Evolutionary conservation across 2,797 vertebrate species (phyloP).

Genomic region (Danionella dracula): DNA sequence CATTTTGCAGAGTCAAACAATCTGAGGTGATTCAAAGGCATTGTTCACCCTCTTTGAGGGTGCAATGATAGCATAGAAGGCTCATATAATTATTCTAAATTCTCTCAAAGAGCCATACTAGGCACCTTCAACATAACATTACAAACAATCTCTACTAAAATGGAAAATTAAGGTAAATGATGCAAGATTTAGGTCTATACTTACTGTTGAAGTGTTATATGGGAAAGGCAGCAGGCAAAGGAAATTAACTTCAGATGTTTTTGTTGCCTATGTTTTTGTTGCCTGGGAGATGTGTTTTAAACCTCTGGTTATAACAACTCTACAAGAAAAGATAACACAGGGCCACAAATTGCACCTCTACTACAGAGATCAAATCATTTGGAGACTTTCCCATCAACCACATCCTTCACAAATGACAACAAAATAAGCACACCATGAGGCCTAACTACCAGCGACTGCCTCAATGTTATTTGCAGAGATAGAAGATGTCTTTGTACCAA

Average conservation of each 20-base stretch:
- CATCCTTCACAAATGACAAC: background rate
- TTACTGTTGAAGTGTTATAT: background rate
- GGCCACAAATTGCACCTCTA: constrained; percentile 7
- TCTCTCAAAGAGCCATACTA: no score
- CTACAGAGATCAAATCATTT: background rate
- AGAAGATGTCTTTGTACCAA: background rate
- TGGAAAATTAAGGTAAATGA: no score
- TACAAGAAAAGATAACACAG: constrained; percentile 4
- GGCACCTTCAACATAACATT: no score
- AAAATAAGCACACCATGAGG: background rate
- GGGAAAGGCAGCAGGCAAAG: no score
- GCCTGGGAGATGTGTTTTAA: background rate
- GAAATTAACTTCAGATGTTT: no score
- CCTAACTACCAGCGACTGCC: background rate
- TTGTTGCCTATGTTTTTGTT: background rate
- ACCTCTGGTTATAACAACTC: constrained; percentile 4
- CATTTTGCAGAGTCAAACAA: no score
- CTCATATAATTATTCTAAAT: no score
- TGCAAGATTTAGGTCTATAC: no score
- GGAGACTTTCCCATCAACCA: background rate
- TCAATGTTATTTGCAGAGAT: background rate
- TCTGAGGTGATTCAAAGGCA: no score
- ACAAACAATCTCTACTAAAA: no score
- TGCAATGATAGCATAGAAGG: no score
- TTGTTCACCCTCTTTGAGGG: no score